Evolutionary conservation across 1,140 invertebrate genomes (phyloP), one percentile per base, ranked within the genome.

Genomic region (Drosophila gunungcola): DNA sequence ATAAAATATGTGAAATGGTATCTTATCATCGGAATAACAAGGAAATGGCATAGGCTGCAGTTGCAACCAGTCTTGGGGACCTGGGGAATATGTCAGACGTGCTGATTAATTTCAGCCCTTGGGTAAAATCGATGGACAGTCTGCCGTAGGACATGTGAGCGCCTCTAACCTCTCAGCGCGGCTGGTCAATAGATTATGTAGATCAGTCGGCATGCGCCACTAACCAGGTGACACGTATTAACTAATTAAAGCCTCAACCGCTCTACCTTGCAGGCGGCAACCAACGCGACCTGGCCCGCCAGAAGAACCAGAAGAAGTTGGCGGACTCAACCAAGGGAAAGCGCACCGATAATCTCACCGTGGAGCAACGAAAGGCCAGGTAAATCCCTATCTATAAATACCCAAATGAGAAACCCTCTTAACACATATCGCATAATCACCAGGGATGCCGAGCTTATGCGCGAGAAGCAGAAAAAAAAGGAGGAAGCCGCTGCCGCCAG

Each of bases 251-350:
- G 16, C 1, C 16, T 21, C 16, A 29, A 6, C 13, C 32, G 6
- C 10, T 34, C n/a, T 11, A 51, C 42, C 60, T 77, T 76, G 5
- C 80, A 96, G 95, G 95, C 75, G 97, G 97, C 79, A 98, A 98
- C 92, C 97, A 97, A 93, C 94, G 97, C 91, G 97, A 98, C 92
- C 94, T 97, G 82, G 97, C 97, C 65, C 94, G 97, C 57, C 95
- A 94, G 69, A 97, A 97, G 92, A 96, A 96, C 92, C 94, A 95
- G 85, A 97, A 97, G 91, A 97, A 97, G 90, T 94, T 95, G 80
- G 93, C 94, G 67, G 96, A 97, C 85, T 60, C 91, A 51, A 92
- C 93, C 49, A 96, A 96, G 92, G 95, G 94, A 90, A 81, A 94
- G 94, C 53, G 96, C 94, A 93, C 94, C 93, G 76, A 95, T 94